Base-by-base conservation (phyloP, 2,797 vertebrate species). In the Cynopterus sphinx region DNA sequence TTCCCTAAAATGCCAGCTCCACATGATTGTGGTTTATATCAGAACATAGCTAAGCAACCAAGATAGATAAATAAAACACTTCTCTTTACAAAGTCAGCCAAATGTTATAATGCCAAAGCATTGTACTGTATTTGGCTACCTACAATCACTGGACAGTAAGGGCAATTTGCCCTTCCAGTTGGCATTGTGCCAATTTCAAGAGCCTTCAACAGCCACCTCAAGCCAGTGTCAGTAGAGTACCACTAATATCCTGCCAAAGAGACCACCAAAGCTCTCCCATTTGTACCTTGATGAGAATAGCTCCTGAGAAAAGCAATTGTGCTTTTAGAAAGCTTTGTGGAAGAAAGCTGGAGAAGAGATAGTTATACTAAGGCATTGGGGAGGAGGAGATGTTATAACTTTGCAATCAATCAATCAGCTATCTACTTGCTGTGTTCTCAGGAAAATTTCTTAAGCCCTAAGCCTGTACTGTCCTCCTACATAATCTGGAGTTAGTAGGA, bases 11-110 rank as follows among this genome's bases (percentile, higher is more conserved):
- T 49, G 15, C 55, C 67, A 96, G 43, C 43, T 90, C 59, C 87
- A n/a, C 3, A 12, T 39, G 83, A 85, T 59, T 61, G 68, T 79
- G 43, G 4, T 55, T 39, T 59, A 22, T 91, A 94, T 77, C 55
- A 73, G 39, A 16, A 71, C 24, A 83, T 43, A 94, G 59, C 87
- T 93, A 91, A 95, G 96, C 90, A 95, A 95, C 87, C 61, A 88
- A 78, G 91, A 85, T 59, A 59, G 24, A 68, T 41, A 90, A 19
- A 57, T 19, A 55, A 89, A 96, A 90, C 87, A 87, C n/a, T 51
- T 86, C n/a, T 57, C 70, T 87, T 87, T 43, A 90, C 43, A 92
- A 93, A 77, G 57, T 82, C 73, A 84, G 90, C 79, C 94, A 91
- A 63, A 65, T 31, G 75, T 46, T 36, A 21, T 22, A 15, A 36